Base-by-base conservation (phyloP, 1,140 invertebrate species). In the Papilio polytes region DNA sequence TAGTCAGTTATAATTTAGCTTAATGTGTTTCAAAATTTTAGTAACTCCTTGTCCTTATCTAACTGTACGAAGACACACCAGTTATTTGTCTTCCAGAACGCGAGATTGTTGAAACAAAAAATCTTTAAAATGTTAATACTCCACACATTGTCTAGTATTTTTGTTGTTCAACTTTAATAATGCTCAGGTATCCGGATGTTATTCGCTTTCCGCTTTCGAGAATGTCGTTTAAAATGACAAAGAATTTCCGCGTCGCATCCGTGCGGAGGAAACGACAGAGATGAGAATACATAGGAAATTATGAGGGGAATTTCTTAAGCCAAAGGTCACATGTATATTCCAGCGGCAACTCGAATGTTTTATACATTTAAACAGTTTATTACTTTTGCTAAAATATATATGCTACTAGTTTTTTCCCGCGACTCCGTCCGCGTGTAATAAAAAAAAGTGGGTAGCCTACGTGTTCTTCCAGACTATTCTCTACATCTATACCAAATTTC, bases 201-300 rank as follows among this genome's bases (percentile, higher is more conserved):
- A 63, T 26, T 70, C 63, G 63, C 26, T 31, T 70, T 70, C 26
- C 26, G 63, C 26, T 31, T 36, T 70, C 26, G 12, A 70, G 63
- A 70, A 70, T 70, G 63, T 36, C 22, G 59, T 70, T 70, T 70
- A 13, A 31, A 18, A 31, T 70, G 22, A 70, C 26, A 70, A 63
- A 63, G 63, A 70, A 12, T 70, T 70, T 70, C 63, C 26, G 26
- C 26, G 26, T 70, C 26, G 63, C 63, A 31, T 70, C 63, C 63
- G 63, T 26, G 13, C 26, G 3, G 63, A 70, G 63, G 63, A 70
- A 70, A 15, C 63, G 12, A 70, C 15, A 70, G 26, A 26, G 59
- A 63, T 20, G n/a, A 22, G 20, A 70, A 31, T 31, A 31, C 31
- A 26, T 15, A 26, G 63, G 63, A 70, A 70, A 70, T 70, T 70